Percentiles rank a stretch among this genome's conserved stretches.
Evolutionary conservation across 1,140 invertebrate genomes (phyloP).

Genomic region (Micrasema longulum): DNA sequence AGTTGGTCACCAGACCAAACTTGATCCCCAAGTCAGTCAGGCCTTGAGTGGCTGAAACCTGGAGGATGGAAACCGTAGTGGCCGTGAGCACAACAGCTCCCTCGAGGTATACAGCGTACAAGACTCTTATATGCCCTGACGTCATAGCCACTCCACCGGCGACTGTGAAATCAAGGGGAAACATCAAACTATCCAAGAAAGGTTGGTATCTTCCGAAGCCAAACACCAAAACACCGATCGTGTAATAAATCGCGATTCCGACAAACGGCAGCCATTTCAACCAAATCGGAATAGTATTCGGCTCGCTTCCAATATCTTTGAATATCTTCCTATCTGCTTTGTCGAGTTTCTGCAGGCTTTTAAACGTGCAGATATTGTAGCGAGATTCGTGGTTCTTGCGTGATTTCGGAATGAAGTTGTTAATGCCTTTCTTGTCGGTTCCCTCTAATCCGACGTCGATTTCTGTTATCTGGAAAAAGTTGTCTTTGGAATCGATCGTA

Average conservation of each 20-base stretch:
- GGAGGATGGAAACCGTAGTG: constrained; percentile 70
- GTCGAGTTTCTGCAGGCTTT: constrained; percentile 49
- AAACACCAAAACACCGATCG: constrained; percentile 71
- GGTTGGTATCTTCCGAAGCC: constrained; percentile 69
- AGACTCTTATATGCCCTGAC: constrained; percentile 69
- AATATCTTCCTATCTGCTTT: constrained; percentile 49
- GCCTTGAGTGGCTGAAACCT: constrained; percentile 64
- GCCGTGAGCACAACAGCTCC: constrained; percentile 74
- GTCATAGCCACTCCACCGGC: constrained; percentile 74
- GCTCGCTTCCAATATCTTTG: constrained; percentile 46
- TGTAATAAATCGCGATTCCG: constrained; percentile 68
- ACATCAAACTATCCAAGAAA: constrained; percentile 71
- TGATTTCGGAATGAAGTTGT: constrained; percentile 5
- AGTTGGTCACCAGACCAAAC: constrained; percentile 49
- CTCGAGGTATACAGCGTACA: constrained; percentile 77
- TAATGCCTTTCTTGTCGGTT: constrained; percentile 14
- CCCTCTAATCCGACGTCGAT: constrained; percentile 3
- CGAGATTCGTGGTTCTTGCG: constrained; percentile 17
- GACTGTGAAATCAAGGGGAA: constrained; percentile 78
- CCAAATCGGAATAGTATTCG: constrained; percentile 57
- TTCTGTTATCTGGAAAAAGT: constrained; percentile 50
- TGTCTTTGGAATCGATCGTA: constrained; percentile 43
- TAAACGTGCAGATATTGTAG: constrained; percentile 47
- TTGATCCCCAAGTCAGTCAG: constrained; percentile 49
- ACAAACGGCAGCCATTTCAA: constrained; percentile 64